Evolutionary conservation across 2,888 invertebrate species (phyloP).

Genomic region (Isotomurus palustris): DNA sequence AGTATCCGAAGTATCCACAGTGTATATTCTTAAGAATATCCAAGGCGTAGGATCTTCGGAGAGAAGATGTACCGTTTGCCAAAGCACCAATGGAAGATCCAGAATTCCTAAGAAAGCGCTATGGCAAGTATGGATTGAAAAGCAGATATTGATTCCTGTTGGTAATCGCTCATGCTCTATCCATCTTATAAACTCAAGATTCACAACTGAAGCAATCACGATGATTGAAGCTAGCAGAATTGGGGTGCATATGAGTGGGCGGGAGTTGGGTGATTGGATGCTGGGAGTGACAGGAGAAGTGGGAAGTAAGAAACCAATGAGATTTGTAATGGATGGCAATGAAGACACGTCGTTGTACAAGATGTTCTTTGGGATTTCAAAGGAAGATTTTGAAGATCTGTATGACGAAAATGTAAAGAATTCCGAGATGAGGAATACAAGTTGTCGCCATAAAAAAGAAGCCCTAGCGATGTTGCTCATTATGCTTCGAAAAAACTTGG

Average conservation of each 20-base stretch:
- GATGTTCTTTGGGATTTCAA: neutral
- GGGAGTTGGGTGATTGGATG: neutral
- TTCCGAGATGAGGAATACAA: neutral
- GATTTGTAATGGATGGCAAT: neutral
- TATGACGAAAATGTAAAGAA: neutral
- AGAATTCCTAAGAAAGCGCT: neutral
- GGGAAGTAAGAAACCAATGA: neutral
- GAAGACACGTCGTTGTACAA: neutral
- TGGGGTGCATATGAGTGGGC: neutral
- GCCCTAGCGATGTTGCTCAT: neutral
- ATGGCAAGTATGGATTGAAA: neutral
- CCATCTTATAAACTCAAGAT: neutral
- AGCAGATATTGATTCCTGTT: neutral
- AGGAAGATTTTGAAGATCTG: neutral
- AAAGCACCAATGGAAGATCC: neutral
- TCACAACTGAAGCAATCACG: neutral
- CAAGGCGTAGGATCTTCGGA: too few species aligned
- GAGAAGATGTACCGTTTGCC: neutral
- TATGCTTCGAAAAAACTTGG: too few species aligned
- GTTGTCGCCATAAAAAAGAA: neutral
- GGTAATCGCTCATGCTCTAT: neutral
- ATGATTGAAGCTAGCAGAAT: neutral
- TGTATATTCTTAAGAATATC: too few species aligned
- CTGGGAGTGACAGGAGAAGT: neutral
- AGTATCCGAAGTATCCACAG: too few species aligned